Evolutionary conservation across 2,888 invertebrate species (phyloP).

Genomic region (Eledone cirrhosa): DNA sequence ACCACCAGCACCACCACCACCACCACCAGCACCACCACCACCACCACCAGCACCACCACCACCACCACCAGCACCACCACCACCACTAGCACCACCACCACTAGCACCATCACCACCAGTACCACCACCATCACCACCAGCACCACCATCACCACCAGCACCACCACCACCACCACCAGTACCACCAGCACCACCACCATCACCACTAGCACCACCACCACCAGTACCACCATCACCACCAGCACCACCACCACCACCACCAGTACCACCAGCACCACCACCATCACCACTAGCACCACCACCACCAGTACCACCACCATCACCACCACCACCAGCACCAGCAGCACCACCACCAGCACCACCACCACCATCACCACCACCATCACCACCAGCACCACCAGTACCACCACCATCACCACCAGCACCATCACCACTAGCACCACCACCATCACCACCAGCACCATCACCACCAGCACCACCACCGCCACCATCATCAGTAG

Average conservation of each 20-base stretch:
- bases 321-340: constrained; percentile 5
- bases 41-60: constrained; percentile 9
- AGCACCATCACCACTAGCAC: no score
- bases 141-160: constrained; percentile 9
- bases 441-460: no score
- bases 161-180: no score
- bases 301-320: no score
- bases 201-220: no score
- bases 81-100: no score
- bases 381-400: constrained; percentile 4
- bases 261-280: no score
- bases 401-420: neutral
- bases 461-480: no score
- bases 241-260: constrained; percentile 3
- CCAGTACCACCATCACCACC: neutral
- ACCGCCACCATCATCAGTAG: no score
- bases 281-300: no score
- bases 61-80: constrained; percentile 9
- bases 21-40: neutral
- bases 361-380: constrained; percentile 13
- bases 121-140: constrained; percentile 8
- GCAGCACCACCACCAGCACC: constrained; percentile 1
- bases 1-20: constrained; percentile 9
- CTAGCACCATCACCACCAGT: no score
- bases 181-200: no score